Conservation (phyloP, 2,888 invertebrate species). For the Scaptomyza reducta region DNA sequence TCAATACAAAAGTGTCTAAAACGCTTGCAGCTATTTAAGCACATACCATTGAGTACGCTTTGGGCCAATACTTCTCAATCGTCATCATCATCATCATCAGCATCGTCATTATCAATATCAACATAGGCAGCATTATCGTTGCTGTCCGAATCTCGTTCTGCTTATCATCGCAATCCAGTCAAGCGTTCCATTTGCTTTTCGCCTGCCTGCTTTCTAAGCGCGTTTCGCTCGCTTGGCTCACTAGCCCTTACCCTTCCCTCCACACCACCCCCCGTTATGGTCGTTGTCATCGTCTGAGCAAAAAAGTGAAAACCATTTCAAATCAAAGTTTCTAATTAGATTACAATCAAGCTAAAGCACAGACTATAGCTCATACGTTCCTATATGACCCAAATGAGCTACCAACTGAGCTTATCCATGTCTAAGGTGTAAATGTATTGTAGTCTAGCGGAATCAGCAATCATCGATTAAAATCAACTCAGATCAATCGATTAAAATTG, state of each 20-base stretch:
- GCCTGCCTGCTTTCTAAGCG: constrained; percentile 41
- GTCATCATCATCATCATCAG: constrained; percentile 44
- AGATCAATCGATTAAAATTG: no score
- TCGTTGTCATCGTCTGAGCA: constrained; percentile 29
- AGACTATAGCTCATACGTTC: background rate
- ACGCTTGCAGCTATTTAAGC: constrained; percentile 69
- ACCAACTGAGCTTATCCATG: no score
- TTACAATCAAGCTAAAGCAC: constrained; percentile 3
- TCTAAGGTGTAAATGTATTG: no score
- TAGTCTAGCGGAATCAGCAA: no score
- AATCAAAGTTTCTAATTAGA: constrained; percentile 55
- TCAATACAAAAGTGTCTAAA: constrained; percentile 28
- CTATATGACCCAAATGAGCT: background rate
- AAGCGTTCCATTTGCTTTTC: constrained; percentile 41
- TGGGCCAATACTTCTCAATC: constrained; percentile 50
- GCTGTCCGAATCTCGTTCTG: constrained; percentile 52
- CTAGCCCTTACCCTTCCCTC: background rate
- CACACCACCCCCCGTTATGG: background rate
- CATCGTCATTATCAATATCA: no score
- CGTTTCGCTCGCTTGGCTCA: constrained; percentile 32
- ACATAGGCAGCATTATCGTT: no score
- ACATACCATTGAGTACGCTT: constrained; percentile 6
- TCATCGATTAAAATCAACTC: no score
- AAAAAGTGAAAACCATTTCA: constrained; percentile 64
- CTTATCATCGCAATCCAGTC: constrained; percentile 59